A percentile compares a stretch with the other conserved stretches of the same genome.
phyloP scores from a whole-genome alignment of 2,888 invertebrate genomes.

The Eilema griseolum region DNA sequence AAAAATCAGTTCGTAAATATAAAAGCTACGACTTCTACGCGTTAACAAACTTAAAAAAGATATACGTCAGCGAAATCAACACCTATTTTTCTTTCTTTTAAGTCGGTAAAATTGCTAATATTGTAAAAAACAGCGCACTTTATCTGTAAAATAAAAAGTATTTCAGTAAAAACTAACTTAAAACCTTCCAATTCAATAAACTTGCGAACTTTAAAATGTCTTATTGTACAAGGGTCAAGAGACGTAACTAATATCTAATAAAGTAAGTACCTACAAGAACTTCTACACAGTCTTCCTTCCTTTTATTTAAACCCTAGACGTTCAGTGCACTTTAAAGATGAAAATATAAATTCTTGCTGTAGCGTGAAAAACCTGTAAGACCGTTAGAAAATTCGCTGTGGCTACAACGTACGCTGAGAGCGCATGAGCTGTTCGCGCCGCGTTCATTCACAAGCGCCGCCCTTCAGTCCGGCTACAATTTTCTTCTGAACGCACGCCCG shows the following conservation, averaged over 20 bases:
- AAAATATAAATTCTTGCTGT: constrained; percentile 54
- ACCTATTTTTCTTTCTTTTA: neutral
- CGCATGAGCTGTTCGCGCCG: constrained; percentile 72
- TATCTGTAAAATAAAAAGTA: neutral
- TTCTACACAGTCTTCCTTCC: constrained; percentile 30
- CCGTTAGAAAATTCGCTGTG: constrained; percentile 62
- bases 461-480: constrained; percentile 79
- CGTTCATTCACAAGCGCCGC: constrained; percentile 73
- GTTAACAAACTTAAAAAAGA: too few species aligned
- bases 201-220: neutral
- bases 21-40: neutral
- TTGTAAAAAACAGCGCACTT: neutral
- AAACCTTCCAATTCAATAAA: neutral
- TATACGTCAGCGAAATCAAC: too few species aligned
- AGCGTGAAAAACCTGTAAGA: constrained; percentile 67
- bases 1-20: neutral
- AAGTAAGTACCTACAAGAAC: neutral
- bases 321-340: constrained; percentile 55
- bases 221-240: constrained; percentile 7
- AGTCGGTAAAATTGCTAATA: neutral
- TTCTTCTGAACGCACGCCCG: constrained; percentile 73
- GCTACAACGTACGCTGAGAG: constrained; percentile 48
- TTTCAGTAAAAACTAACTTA: neutral
- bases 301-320: constrained; percentile 52
- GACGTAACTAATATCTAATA: constrained; percentile 2